phyloP scores from a whole-genome alignment of 2,113 vertebrate species.

The Melanerpes aurifrons region DNA sequence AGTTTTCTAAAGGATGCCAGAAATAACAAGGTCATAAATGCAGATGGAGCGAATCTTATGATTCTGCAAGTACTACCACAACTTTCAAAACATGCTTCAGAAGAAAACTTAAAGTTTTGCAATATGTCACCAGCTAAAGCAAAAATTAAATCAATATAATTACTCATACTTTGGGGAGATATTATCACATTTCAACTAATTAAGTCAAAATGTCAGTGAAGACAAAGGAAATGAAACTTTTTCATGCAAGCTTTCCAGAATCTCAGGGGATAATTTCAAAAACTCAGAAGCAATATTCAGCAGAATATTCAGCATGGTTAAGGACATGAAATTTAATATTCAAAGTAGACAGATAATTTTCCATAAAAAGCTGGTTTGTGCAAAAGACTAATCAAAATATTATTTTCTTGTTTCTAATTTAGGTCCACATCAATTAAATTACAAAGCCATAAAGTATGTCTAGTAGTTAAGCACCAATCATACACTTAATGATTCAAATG shows the following conservation, averaged over 20 bases:
- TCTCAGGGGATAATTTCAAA: slow-evolving; percentile 22
- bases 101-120: not conserved
- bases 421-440: not conserved
- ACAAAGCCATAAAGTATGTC: not conserved
- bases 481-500: not conserved
- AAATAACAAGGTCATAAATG: not conserved
- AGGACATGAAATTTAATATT: not conserved
- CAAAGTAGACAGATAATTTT: not conserved
- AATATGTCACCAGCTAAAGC: not conserved
- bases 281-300: slow-evolving; percentile 15
- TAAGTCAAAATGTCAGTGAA: slow-evolving; percentile 68
- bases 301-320: not conserved
- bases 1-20: not conserved
- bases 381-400: slow-evolving; percentile 27
- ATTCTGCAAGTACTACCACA: not conserved
- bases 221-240: slow-evolving; percentile 52
- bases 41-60: not conserved
- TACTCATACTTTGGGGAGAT: slow-evolving; percentile 28
- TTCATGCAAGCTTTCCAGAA: slow-evolving; percentile 21
- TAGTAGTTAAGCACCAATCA: slow-evolving; percentile 1
- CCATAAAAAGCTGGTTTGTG: not conserved
- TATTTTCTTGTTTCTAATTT: slow-evolving; percentile 16
- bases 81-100: not conserved
- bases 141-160: slow-evolving; percentile 40
- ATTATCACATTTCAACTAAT: slow-evolving; percentile 60